Base-by-base conservation (phyloP, 2,888 invertebrate species). In the Phaedon cochleariae region DNA sequence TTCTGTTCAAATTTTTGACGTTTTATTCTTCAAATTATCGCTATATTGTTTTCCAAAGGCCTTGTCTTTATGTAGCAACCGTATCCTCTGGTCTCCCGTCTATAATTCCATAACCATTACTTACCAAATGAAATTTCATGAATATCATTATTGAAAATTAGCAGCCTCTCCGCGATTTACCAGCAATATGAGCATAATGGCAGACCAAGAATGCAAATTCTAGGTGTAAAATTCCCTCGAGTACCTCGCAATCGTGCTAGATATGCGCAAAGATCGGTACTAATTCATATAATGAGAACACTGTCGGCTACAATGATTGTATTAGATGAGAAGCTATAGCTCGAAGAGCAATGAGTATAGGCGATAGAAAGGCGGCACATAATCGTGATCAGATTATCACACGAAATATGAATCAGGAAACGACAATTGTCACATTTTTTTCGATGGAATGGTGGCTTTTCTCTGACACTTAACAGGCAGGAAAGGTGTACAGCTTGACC, bases 181-280 rank as follows among this genome's bases (percentile, higher is more conserved):
- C 45, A 26, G 0, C 57, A 45, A 57, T 57, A 57, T 57, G 45
- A 20, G 26, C 22, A 26, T 57, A 57, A 57, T 57, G 45, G 21
- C 22, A 10, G 45, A 26, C 18, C 21, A 45, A 45, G 20, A 31
- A 65, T 65, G 65, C 53, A 65, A 65, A 65, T 65, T 65, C 58
- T 37, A 61, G 61, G 65, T 65, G 65, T 65, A 61, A 64, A 64
- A 64, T 51, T 52, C 60, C 60, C 60, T 60, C 51, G 21, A 61
- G 65, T 61, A 52, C 55, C 55, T 49, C 46, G 41, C 29, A 61
- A 61, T 61, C 65, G 65, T 65, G 65, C 61, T 52, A 51, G 51
- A 61, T 61, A 31, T 37, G 22, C n/a, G 53, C 63, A 17, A 15
- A 45, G 57, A 45, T 57, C 57, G 45, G 57, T 57, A 45, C 45